Conservation (phyloP, 2,888 invertebrate species). For the Bugulina stolonifera region DNA sequence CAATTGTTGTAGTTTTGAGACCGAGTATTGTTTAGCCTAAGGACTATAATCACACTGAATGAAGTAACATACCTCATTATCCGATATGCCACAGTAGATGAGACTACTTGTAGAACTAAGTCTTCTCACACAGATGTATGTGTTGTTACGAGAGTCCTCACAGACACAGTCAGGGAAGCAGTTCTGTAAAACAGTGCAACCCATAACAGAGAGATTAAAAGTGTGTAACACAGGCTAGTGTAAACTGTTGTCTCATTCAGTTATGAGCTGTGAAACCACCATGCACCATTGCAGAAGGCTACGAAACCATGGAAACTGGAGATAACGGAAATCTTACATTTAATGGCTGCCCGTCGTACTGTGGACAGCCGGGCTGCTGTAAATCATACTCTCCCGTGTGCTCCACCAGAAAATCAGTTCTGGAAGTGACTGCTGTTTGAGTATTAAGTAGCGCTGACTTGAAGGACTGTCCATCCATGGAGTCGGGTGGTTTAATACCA, state of each 20-base stretch:
- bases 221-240: too few species aligned
- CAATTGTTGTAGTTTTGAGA: neutral
- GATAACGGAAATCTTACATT: too few species aligned
- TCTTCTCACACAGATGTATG: slow-evolving; percentile 70
- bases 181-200: too few species aligned
- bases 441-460: slow-evolving; percentile 41
- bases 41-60: neutral
- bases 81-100: slow-evolving; percentile 62
- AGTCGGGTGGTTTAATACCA: slow-evolving; percentile 56
- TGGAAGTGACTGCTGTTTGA: slow-evolving; percentile 32
- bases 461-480: slow-evolving; percentile 65
- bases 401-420: slow-evolving; percentile 68
- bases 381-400: slow-evolving; percentile 69
- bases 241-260: too few species aligned
- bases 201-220: too few species aligned
- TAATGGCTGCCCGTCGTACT: slow-evolving; percentile 60
- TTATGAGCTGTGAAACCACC: too few species aligned
- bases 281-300: too few species aligned
- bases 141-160: slow-evolving; percentile 77
- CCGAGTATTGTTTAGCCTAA: neutral
- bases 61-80: slow-evolving; percentile 30
- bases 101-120: slow-evolving; percentile 58
- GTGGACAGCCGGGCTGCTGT: slow-evolving; percentile 63
- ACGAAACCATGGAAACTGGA: too few species aligned
- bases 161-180: slow-evolving; percentile 72